phyloP scores from a whole-genome alignment of 1,140 invertebrate genomes.

The Drosophila pectinifera region DNA sequence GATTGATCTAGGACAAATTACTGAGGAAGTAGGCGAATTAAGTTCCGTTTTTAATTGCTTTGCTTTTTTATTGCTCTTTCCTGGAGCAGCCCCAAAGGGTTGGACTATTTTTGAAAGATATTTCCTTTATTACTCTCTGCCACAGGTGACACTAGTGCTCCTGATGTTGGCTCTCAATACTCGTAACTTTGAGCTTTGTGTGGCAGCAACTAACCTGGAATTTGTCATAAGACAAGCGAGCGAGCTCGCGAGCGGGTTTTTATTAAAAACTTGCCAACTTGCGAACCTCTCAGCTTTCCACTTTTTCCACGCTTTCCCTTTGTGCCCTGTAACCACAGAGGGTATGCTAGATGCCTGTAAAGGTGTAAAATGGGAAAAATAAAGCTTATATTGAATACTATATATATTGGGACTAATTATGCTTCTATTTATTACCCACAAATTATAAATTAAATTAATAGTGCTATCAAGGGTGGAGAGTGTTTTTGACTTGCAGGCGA shows the following conservation, averaged over 20 bases:
- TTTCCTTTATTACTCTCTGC: conserved; percentile 22
- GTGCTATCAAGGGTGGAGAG: too few relatives aligned
- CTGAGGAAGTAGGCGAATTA: not conserved
- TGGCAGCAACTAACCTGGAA: conserved; percentile 52
- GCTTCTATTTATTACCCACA: not conserved
- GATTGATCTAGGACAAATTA: conserved; percentile 31
- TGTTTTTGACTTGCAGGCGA: too few relatives aligned
- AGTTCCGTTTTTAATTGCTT: conserved; percentile 9
- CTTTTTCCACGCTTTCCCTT: conserved; percentile 10
- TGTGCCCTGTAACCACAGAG: not conserved
- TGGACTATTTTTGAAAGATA: conserved; percentile 28
- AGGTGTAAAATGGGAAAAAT: not conserved
- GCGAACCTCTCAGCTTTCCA: conserved; percentile 36
- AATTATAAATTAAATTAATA: too few relatives aligned
- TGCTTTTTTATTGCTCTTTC: conserved; percentile 15
- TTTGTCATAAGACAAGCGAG: conserved; percentile 68
- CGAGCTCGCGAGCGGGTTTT: conserved; percentile 42
- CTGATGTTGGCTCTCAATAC: conserved; percentile 15
- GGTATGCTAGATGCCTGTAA: not conserved
- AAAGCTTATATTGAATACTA: not conserved
- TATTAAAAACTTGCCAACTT: conserved; percentile 70
- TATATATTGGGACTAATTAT: too few relatives aligned
- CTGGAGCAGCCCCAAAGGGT: too few relatives aligned
- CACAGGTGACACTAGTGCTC: conserved; percentile 7
- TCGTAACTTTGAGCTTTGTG: conserved; percentile 40